Evolutionary conservation across 1,140 invertebrate genomes (phyloP), one percentile per base, ranked within the genome.

Genomic region (Pseudomyrmex cubaensis): DNA sequence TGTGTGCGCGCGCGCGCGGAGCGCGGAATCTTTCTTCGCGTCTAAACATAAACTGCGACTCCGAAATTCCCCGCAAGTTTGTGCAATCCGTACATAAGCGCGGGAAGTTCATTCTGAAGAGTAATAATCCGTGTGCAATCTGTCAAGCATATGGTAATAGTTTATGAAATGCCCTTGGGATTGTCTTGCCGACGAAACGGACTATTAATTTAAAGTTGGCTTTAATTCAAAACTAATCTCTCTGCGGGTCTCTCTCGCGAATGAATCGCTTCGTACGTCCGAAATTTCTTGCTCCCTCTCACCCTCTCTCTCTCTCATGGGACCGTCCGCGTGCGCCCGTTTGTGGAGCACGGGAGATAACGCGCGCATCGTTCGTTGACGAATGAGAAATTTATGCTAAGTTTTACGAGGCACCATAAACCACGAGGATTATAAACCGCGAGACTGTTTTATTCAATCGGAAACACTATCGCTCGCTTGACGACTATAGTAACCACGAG

Each of bases 171-270:
- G 63, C 64, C 64, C 70, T 87, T 86, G 75, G 50, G 22, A 20
- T 85, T 83, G 57, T 76, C 77, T 75, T 73, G 2, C 48, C 54
- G 48, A 15, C 48, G 52, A 59, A 35, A 73, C 54, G 64, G 56
- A 59, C 73, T 57, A 83, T 86, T 69, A 69, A 83, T 86, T 70
- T 57, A 35, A 76, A 52, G 50, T 84, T 87, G 85, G 69, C 85
- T 70, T 69, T 84, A 84, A 83, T 87, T 87, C 85, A 87, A 87
- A 50, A 82, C 57, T 59, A 74, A 69, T 66, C 48, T 86, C 15
- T 48, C 52, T n/a, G 56, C 35, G 5, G 25, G 50, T 52, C 70
- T 59, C 35, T 35, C 35, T 48, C 13, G 15, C 35, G 56, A 48
- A n/a, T 62, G 63, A 83, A 87, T 77, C 44, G 17, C 35, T 35